Conservation (phyloP, 1,140 invertebrate species). For the Sitobion miscanthi region DNA sequence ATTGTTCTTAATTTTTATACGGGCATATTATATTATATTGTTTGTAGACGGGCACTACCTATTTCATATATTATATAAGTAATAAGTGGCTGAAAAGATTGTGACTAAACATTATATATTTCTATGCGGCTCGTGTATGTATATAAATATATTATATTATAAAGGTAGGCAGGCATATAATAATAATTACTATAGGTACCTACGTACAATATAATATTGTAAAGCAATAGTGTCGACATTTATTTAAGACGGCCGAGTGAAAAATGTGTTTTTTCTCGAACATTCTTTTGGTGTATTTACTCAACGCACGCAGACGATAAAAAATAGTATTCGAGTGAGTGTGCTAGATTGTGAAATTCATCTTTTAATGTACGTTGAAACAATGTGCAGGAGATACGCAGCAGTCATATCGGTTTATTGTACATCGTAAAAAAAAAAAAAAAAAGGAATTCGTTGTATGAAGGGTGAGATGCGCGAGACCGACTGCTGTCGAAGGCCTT, state of each 20-base stretch:
- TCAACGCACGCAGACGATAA: conserved; percentile 20
- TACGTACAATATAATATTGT: not conserved
- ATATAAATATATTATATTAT: not conserved
- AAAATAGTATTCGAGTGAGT: conserved; percentile 27
- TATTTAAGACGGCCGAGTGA: not conserved
- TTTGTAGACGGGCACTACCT: not conserved
- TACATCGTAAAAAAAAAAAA: conserved; percentile 11
- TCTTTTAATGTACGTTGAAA: conserved; percentile 19
- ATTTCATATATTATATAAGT: not conserved
- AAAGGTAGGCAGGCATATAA: not conserved
- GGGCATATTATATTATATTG: not conserved
- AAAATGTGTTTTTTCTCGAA: not conserved
- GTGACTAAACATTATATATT: not conserved
- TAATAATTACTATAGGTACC: not conserved
- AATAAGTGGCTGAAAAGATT: not conserved
- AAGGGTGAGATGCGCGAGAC: not conserved
- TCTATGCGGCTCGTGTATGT: not conserved
- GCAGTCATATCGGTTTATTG: conserved; percentile 28
- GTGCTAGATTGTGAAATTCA: conserved; percentile 40
- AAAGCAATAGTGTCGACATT: conserved; percentile 14
- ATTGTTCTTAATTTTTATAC: conserved; percentile 15
- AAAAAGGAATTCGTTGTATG: conserved; percentile 13
- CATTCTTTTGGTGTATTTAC: conserved; percentile 7
- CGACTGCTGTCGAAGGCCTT: not conserved
- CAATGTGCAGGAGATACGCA: not conserved